A percentile compares a stretch with the other conserved stretches of the same genome.
These are phyloP conservation scores for Heptranchias perlo DNA, from an alignment of 2,113 vertebrate species.

Conservation along the genomic window DNA sequence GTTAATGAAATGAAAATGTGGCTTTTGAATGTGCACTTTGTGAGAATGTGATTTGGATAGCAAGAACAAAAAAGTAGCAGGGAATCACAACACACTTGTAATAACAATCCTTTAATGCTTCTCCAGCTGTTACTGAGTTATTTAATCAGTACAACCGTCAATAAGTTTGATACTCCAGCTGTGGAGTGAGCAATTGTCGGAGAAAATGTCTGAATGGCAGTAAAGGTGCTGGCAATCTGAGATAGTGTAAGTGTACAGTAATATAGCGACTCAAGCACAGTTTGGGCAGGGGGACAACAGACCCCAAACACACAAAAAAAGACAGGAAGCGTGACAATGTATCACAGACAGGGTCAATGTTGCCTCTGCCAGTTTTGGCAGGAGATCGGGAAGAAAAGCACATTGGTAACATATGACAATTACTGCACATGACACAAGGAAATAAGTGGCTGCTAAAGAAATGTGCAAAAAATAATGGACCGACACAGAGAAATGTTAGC, in stretches of 20 bases:
- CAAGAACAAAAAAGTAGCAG: not conserved
- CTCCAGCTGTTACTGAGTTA: not conserved
- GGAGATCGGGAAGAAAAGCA: not conserved
- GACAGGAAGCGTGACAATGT: not conserved
- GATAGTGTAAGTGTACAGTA: not conserved
- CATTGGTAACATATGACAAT: not conserved
- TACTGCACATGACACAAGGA: not conserved
- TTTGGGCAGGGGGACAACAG: not conserved
- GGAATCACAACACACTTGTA: not conserved
- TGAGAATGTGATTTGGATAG: not conserved
- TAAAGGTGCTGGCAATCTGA: not conserved
- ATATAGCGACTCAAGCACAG: not conserved
- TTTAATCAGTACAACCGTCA: not conserved
- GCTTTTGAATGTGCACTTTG: not conserved
- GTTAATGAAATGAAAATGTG: not conserved
- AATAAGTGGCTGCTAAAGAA: not conserved
- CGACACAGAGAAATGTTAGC: not conserved
- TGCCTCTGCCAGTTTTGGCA: not conserved
- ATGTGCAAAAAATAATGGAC: not conserved
- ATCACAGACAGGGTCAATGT: not conserved
- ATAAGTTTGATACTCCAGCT: not conserved
- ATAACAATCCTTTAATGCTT: not conserved
- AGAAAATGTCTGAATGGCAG: not conserved
- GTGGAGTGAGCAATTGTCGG: not conserved
- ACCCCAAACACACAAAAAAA: not conserved